Conservation (phyloP, 1,140 invertebrate genomes). For the Cherax quadricarinatus region DNA sequence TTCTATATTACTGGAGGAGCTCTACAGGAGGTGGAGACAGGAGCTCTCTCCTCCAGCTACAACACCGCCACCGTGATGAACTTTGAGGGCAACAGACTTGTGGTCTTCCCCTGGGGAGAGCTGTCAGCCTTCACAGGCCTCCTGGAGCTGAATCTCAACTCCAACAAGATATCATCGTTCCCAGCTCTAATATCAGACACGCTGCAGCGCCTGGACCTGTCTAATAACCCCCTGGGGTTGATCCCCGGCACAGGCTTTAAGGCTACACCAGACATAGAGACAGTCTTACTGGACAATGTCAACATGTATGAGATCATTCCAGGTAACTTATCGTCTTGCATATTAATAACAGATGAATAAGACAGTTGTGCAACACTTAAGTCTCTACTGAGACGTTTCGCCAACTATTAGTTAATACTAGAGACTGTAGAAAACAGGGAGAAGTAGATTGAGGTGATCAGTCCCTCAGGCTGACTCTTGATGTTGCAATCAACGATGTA, state of each 20-base stretch:
- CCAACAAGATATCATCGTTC: not conserved
- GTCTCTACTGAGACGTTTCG: no score
- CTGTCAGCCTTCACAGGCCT: not conserved
- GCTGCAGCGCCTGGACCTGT: not conserved
- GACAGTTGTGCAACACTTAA: no score
- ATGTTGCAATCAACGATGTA: no score
- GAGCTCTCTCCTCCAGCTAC: not conserved
- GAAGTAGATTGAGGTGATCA: no score
- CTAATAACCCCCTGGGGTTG: not conserved
- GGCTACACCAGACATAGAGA: no score
- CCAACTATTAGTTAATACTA: no score
- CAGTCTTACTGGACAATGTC: no score
- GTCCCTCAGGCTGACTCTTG: no score
- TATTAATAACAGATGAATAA: no score
- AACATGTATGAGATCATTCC: no score
- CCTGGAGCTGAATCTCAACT: not conserved
- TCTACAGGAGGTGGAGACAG: not conserved
- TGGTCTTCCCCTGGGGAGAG: not conserved
- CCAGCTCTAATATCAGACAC: not conserved
- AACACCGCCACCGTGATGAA: not conserved
- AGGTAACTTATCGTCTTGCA: no score
- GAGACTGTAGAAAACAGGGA: no score
- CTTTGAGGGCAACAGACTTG: not conserved
- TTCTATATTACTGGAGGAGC: not conserved
- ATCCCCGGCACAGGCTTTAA: not conserved